These are phyloP conservation scores for Coturnix japonica DNA, from an alignment of 2,113 vertebrate genomes.

Conservation along the genomic window DNA sequence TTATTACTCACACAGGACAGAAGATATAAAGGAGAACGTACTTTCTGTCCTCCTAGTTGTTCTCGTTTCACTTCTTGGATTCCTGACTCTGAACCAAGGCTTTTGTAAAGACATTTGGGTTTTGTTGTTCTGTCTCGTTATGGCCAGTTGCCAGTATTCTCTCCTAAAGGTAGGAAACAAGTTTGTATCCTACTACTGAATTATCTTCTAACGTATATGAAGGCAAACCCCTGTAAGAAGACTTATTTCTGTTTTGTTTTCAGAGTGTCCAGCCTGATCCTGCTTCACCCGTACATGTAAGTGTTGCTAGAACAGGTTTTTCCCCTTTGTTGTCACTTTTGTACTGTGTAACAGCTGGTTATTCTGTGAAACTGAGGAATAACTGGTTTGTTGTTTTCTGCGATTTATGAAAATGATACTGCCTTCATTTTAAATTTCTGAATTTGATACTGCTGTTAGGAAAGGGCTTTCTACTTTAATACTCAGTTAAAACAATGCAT, in stretches of 20 bases:
- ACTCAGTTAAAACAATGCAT: background rate
- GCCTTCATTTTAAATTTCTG: background rate
- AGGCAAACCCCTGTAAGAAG: background rate
- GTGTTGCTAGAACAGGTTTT: slow-evolving; percentile 56
- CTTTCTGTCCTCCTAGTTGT: slow-evolving; percentile 87
- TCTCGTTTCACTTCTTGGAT: slow-evolving; percentile 94
- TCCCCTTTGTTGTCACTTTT: background rate
- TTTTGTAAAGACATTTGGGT: slow-evolving; percentile 95
- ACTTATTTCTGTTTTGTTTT: slow-evolving; percentile 64
- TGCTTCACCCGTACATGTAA: slow-evolving; percentile 95
- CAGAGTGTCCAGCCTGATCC: slow-evolving; percentile 97
- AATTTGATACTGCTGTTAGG: background rate
- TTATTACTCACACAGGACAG: slow-evolving; percentile 78
- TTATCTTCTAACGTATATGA: background rate
- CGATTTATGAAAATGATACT: background rate
- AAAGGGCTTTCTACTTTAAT: background rate
- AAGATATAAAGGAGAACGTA: slow-evolving; percentile 88
- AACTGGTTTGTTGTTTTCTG: background rate
- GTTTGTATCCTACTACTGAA: background rate
- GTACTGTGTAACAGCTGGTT: background rate
- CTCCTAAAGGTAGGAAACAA: slow-evolving; percentile 88
- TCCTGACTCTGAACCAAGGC: slow-evolving; percentile 90
- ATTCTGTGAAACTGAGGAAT: background rate
- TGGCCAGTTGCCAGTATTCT: slow-evolving; percentile 98
- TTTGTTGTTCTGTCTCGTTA: slow-evolving; percentile 94